Evolutionary conservation across 2,888 invertebrate genomes (phyloP).

Genomic region (Clistopyga incitator): DNA sequence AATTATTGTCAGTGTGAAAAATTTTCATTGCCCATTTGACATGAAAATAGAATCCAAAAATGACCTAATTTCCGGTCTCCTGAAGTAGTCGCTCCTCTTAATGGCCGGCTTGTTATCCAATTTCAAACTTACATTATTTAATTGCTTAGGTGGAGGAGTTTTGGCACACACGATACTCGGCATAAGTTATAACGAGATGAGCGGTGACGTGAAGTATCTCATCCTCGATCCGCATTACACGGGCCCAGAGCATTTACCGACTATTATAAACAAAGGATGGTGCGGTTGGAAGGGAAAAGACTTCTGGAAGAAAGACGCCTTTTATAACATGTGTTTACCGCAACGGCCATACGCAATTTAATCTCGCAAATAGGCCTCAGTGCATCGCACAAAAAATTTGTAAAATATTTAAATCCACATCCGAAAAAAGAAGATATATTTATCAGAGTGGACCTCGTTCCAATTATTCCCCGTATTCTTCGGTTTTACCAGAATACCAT

Average conservation of each 20-base stretch:
- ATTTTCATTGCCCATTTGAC: background rate
- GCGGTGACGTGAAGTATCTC: constrained; percentile 94
- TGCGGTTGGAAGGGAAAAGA: constrained; percentile 98
- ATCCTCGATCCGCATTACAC: constrained; percentile 99
- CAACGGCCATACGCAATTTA: constrained; percentile 85
- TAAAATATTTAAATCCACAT: constrained; percentile 49
- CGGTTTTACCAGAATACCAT: constrained; percentile 33
- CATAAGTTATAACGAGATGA: constrained; percentile 92
- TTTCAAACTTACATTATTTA: background rate
- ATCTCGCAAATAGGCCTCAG: constrained; percentile 16
- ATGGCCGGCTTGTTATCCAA: background rate
- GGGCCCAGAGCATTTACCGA: constrained; percentile 92
- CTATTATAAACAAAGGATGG: constrained; percentile 94
- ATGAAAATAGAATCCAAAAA: background rate
- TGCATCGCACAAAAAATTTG: constrained; percentile 33
- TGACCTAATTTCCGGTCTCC: no score
- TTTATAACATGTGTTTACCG: constrained; percentile 98
- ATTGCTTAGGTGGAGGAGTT: constrained; percentile 93
- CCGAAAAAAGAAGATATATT: constrained; percentile 38
- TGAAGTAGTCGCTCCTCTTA: background rate
- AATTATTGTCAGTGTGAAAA: no score
- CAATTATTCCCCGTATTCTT: constrained; percentile 49
- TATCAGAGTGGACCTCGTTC: constrained; percentile 36
- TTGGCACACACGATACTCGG: constrained; percentile 99
- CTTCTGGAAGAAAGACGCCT: constrained; percentile 98